These are phyloP conservation scores for Oxyruncus cristatus DNA, from an alignment of 2,113 vertebrate species.

Conservation along the genomic window DNA sequence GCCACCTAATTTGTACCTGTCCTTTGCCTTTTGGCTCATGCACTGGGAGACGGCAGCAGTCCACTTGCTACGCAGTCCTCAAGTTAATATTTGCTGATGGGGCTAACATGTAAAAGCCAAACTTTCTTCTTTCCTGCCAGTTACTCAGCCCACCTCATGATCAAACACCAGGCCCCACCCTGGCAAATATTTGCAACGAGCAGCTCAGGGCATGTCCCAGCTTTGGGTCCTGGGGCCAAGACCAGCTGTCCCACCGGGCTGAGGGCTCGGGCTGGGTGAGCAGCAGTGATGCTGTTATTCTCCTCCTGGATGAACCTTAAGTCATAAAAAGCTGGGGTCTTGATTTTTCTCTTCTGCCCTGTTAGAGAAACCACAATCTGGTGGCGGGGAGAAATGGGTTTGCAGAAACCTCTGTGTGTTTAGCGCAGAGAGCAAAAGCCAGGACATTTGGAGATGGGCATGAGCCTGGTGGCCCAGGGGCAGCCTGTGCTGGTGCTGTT, in stretches of 20 bases:
- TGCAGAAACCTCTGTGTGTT: not conserved
- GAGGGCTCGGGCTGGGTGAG: not conserved
- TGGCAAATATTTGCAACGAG: not conserved
- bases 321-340: not conserved
- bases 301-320: not conserved
- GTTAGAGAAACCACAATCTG: not conserved
- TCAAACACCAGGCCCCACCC: not conserved
- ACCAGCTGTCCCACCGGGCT: not conserved
- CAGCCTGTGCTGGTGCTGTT: not conserved
- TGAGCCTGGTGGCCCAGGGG: not conserved
- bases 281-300: not conserved
- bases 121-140: not conserved
- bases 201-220: not conserved
- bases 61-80: rapidly evolving
- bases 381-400: not conserved
- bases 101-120: not conserved
- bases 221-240: not conserved
- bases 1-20: not conserved
- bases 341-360: rapidly evolving
- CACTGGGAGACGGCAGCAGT: rapidly evolving
- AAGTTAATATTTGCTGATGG: not conserved
- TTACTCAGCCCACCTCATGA: not conserved
- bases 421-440: not conserved
- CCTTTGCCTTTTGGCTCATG: not conserved
- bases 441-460: not conserved